phyloP scores from a whole-genome alignment of 2,888 invertebrate genomes.

The Thalpophila matura region DNA sequence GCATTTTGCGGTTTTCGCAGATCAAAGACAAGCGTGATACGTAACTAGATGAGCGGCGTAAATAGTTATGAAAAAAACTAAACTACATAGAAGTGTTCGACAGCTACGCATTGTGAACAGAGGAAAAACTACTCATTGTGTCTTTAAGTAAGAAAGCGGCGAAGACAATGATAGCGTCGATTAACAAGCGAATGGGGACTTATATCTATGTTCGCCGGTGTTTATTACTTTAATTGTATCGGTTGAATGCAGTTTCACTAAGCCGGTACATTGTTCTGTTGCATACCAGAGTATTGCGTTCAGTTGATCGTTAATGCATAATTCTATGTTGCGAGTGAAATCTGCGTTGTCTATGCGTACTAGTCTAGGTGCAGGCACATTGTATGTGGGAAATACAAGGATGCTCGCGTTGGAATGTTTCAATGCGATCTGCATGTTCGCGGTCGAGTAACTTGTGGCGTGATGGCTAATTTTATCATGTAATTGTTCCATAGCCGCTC shows the following conservation, averaged over 20 bases:
- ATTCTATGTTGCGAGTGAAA: constrained; percentile 85
- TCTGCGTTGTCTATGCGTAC: constrained; percentile 78
- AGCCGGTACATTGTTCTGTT: constrained; percentile 80
- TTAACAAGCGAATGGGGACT: constrained; percentile 85
- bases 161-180: constrained; percentile 87
- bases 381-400: constrained; percentile 77
- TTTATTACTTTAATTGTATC: constrained; percentile 88
- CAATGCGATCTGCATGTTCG: constrained; percentile 67
- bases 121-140: constrained; percentile 85
- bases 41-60: constrained; percentile 69
- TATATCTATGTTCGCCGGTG: constrained; percentile 79
- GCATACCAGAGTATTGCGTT: constrained; percentile 80
- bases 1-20: constrained; percentile 83
- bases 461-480: constrained; percentile 66
- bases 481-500: constrained; percentile 49
- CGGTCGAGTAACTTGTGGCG: constrained; percentile 66
- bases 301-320: constrained; percentile 82
- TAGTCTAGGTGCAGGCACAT: constrained; percentile 72
- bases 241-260: constrained; percentile 85
- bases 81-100: constrained; percentile 75
- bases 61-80: constrained; percentile 68
- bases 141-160: constrained; percentile 81
- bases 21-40: constrained; percentile 70
- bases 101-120: constrained; percentile 79
- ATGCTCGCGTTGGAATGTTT: constrained; percentile 72